Conservation (phyloP, 2,888 invertebrate species). For the Entomobrya proxima region DNA sequence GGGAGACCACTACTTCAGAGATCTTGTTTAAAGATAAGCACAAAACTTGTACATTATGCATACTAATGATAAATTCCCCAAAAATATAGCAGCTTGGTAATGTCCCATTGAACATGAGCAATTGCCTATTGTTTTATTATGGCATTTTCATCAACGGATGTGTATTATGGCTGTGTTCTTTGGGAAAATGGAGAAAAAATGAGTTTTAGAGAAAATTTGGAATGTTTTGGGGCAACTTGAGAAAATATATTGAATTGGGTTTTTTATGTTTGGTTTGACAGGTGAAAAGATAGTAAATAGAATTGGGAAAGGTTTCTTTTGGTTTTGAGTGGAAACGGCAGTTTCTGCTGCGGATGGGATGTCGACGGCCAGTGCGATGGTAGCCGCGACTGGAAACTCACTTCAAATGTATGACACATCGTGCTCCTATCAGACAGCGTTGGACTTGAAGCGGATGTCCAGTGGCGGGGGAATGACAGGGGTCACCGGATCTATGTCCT, state of each 20-base stretch:
- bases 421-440: constrained; percentile 91
- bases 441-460: constrained; percentile 84
- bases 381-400: constrained; percentile 74
- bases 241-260: neutral
- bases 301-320: neutral
- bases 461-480: constrained; percentile 75
- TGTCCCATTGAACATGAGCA: constrained; percentile 19
- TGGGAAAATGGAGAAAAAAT: constrained; percentile 47
- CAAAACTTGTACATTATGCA: constrained; percentile 16
- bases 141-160: constrained; percentile 58
- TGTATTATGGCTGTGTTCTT: constrained; percentile 10
- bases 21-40: constrained; percentile 47
- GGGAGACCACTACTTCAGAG: constrained; percentile 21
- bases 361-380: constrained; percentile 75
- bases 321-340: neutral
- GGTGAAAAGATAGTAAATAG: neutral
- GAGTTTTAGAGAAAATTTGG: constrained; percentile 23
- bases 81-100: neutral
- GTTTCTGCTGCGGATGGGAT: constrained; percentile 66
- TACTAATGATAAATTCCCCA: constrained; percentile 38
- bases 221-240: constrained; percentile 35
- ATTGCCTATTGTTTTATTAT: neutral
- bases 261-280: constrained; percentile 16
- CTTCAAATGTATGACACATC: constrained; percentile 91
- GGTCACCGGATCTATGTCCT: constrained; percentile 75